Evolutionary conservation across 1,140 invertebrate genomes (phyloP).

Genomic region (Drosophila pallidifrons): DNA sequence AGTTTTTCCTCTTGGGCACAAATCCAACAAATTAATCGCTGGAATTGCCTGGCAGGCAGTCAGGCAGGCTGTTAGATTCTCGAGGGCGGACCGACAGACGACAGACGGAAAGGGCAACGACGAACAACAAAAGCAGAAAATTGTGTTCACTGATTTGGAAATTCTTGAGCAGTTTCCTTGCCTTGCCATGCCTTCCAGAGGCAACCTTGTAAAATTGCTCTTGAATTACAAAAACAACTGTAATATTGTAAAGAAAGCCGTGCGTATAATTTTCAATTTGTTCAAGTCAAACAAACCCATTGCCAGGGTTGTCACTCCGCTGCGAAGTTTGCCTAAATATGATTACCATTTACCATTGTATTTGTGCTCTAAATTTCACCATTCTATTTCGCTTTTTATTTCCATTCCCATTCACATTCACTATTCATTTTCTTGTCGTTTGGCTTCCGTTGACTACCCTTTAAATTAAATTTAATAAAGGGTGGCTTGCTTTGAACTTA

Average conservation of each 20-base stretch:
- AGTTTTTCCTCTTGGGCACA: slow-evolving; percentile 22
- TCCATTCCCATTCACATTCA: slow-evolving; percentile 48
- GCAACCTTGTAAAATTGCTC: slow-evolving; percentile 63
- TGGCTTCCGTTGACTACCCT: slow-evolving; percentile 28
- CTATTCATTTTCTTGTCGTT: slow-evolving; percentile 50
- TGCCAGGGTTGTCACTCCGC: slow-evolving; percentile 48
- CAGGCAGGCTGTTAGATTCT: too few relatives aligned
- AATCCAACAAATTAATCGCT: slow-evolving; percentile 63
- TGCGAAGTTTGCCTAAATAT: slow-evolving; percentile 68
- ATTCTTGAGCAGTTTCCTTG: slow-evolving; percentile 40
- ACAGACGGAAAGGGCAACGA: slow-evolving; percentile 1
- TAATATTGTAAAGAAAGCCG: slow-evolving; percentile 38
- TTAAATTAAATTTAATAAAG: not conserved
- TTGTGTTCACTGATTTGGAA: slow-evolving; percentile 82
- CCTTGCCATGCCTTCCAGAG: slow-evolving; percentile 11
- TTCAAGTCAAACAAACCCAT: slow-evolving; percentile 77
- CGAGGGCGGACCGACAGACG: not conserved
- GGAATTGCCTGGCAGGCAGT: slow-evolving; percentile 48
- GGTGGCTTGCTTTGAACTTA: not conserved
- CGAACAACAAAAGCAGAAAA: slow-evolving; percentile 78
- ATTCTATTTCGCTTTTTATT: slow-evolving; percentile 10
- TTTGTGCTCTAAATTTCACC: slow-evolving; percentile 41
- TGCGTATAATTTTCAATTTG: slow-evolving; percentile 83
- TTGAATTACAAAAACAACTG: slow-evolving; percentile 68
- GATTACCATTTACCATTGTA: slow-evolving; percentile 74